phyloP scores from a whole-genome alignment of 2,113 vertebrate genomes.

The Amblyornis subalaris region DNA sequence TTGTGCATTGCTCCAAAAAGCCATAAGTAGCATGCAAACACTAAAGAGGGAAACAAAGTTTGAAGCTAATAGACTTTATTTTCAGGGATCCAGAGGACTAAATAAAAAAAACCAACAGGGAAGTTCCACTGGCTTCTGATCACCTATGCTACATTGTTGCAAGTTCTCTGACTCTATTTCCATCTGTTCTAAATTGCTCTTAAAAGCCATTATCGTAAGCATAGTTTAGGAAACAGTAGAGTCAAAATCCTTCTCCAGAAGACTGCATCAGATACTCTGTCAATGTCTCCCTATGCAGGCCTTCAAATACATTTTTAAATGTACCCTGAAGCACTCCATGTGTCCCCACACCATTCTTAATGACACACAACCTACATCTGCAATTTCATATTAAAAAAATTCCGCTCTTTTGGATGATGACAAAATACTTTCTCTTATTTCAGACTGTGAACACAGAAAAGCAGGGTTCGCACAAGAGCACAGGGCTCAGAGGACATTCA shows the following conservation, averaged over 20 bases:
- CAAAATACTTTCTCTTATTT: background rate
- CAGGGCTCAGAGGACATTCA: background rate
- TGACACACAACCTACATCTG: fast-evolving
- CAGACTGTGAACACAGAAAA: background rate
- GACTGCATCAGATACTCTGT: background rate
- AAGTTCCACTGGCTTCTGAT: background rate
- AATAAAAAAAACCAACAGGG: background rate
- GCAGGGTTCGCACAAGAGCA: background rate
- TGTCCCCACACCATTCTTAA: background rate
- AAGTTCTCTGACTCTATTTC: background rate
- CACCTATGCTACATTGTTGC: fast-evolving
- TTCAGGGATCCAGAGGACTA: background rate
- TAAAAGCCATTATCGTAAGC: background rate
- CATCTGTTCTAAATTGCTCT: background rate
- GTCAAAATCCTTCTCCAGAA: background rate
- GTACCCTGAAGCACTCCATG: background rate
- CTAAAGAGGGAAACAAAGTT: background rate
- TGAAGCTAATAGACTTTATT: background rate
- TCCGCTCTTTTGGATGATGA: background rate
- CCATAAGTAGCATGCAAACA: background rate
- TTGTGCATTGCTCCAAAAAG: background rate
- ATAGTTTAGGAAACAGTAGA: background rate
- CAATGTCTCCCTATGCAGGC: fast-evolving
- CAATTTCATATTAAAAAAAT: background rate
- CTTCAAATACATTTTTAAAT: background rate